Evolutionary conservation across 1,140 invertebrate genomes (phyloP).

Genomic region (Pachyrhynchus sulphureomaculatus): DNA sequence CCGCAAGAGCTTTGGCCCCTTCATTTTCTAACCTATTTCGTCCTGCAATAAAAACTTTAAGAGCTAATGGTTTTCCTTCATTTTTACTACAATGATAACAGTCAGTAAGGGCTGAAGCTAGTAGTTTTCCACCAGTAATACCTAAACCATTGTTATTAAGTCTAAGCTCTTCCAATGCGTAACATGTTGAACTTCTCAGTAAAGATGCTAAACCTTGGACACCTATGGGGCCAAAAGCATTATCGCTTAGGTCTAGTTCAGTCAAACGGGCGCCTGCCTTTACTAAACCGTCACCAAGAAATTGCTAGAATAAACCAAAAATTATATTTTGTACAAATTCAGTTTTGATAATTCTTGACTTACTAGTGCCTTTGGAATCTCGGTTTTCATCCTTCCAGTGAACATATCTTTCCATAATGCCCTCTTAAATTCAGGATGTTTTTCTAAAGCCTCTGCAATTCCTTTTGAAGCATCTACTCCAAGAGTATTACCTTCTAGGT

Average conservation of each 20-base stretch:
- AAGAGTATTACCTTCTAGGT: slow-evolving; percentile 91
- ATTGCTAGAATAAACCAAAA: slow-evolving; percentile 56
- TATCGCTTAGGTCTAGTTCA: slow-evolving; percentile 94
- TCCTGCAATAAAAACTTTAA: slow-evolving; percentile 89
- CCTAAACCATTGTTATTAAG: slow-evolving; percentile 97
- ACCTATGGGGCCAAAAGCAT: slow-evolving; percentile 96
- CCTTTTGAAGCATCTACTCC: slow-evolving; percentile 84
- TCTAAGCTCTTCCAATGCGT: slow-evolving; percentile 75
- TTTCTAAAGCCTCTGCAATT: slow-evolving; percentile 77
- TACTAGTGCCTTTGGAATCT: slow-evolving; percentile 90
- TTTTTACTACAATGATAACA: slow-evolving; percentile 68
- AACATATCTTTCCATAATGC: slow-evolving; percentile 97
- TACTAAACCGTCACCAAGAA: slow-evolving; percentile 81
- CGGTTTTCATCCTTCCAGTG: slow-evolving; percentile 88
- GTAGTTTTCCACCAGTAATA: slow-evolving; percentile 82
- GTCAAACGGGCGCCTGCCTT: slow-evolving; percentile 73
- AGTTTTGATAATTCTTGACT: slow-evolving; percentile 19
- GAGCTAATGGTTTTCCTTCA: slow-evolving; percentile 62
- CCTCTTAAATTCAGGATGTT: slow-evolving; percentile 74
- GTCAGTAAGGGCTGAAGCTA: slow-evolving; percentile 76
- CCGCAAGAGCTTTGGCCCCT: slow-evolving; percentile 80
- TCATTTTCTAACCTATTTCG: slow-evolving; percentile 94
- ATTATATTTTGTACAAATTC: background rate
- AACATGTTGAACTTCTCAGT: slow-evolving; percentile 81
- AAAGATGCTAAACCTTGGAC: slow-evolving; percentile 86